phyloP scores from a whole-genome alignment of 2,113 vertebrate species.

The Myodes glareolus region DNA sequence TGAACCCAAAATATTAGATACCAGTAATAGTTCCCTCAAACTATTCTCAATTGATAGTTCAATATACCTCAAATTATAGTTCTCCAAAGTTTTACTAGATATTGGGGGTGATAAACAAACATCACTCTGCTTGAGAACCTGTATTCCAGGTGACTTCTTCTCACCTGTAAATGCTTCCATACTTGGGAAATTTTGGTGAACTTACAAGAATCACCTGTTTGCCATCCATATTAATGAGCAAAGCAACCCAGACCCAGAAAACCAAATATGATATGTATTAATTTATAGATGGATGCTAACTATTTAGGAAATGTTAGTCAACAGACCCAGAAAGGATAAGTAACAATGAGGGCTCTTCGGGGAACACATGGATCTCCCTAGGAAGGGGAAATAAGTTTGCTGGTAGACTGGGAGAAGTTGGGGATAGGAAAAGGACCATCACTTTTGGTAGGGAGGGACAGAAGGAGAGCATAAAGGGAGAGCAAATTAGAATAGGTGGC shows the following conservation, averaged over 20 bases:
- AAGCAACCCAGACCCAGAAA: neutral
- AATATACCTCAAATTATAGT: too few species aligned
- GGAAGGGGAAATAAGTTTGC: neutral
- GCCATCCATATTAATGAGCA: too few species aligned
- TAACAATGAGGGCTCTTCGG: neutral
- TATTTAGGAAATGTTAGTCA: neutral
- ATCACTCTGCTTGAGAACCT: neutral
- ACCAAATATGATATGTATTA: neutral
- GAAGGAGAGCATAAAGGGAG: neutral
- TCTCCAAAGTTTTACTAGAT: neutral
- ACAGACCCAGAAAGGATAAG: neutral
- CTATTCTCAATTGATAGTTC: too few species aligned
- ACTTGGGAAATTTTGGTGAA: neutral
- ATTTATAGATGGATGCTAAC: neutral
- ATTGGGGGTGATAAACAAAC: neutral
- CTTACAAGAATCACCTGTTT: too few species aligned
- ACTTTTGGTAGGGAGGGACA: neutral
- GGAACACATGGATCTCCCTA: neutral
- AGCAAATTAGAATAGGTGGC: neutral
- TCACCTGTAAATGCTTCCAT: neutral
- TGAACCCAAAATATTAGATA: neutral
- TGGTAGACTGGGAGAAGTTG: neutral
- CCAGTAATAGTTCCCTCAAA: neutral
- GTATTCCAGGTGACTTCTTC: neutral
- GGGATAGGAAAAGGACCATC: neutral